phyloP scores from a whole-genome alignment of 2,113 vertebrate species.

The Circaetus cinerascens region DNA sequence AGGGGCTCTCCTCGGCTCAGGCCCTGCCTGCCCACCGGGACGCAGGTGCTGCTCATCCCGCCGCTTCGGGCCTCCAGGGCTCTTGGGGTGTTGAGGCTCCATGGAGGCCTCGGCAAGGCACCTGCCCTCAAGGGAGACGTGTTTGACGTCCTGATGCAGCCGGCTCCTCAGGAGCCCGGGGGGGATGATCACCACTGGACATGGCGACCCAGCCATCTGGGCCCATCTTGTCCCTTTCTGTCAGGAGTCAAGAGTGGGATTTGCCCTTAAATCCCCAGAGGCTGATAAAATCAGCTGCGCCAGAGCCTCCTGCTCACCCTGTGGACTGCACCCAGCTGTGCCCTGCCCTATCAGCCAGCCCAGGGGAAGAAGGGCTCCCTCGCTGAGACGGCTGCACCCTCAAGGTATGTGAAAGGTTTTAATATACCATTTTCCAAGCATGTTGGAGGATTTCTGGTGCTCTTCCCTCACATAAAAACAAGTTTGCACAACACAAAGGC shows the following conservation, averaged over 20 bases:
- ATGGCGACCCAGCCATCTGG: rapidly evolving
- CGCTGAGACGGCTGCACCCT: rapidly evolving
- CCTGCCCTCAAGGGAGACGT: neutral
- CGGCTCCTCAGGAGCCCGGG: rapidly evolving
- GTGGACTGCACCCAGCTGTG: neutral
- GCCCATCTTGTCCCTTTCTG: too few relatives aligned
- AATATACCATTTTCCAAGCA: neutral
- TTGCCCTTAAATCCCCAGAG: neutral
- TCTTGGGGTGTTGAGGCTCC: neutral
- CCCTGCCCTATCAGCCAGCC: neutral
- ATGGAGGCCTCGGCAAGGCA: rapidly evolving
- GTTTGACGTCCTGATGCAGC: rapidly evolving
- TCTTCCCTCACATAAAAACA: neutral
- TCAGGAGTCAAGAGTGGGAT: neutral
- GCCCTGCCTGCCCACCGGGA: neutral
- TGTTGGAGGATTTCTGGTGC: neutral
- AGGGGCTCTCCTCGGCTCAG: too few relatives aligned
- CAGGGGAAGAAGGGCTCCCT: neutral
- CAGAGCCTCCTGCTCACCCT: rapidly evolving
- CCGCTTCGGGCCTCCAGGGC: neutral
- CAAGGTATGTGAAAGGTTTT: neutral
- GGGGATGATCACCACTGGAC: rapidly evolving
- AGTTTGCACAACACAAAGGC: neutral
- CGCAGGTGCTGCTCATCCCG: rapidly evolving
- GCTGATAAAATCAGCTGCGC: too few relatives aligned